These are phyloP conservation scores for Euplexia lucipara DNA, from an alignment of 2,888 invertebrate species.

Conservation along the genomic window DNA sequence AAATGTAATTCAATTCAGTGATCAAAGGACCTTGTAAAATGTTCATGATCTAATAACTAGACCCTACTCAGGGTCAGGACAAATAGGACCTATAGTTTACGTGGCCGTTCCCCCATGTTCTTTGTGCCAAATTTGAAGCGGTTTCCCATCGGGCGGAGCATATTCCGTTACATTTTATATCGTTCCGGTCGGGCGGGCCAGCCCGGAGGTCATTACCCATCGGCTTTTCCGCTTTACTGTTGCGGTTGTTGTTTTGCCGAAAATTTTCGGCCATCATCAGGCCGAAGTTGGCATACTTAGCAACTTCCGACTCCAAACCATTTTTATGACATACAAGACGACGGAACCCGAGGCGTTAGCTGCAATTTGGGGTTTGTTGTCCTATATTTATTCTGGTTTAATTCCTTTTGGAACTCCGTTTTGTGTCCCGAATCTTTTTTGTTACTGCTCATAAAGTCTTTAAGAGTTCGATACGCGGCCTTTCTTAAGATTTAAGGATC, in stretches of 20 bases:
- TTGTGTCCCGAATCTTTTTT: constrained; percentile 48
- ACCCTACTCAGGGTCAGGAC: constrained; percentile 30
- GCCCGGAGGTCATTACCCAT: constrained; percentile 70
- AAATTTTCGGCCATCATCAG: constrained; percentile 63
- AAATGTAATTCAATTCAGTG: constrained; percentile 39
- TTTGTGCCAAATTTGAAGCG: constrained; percentile 53
- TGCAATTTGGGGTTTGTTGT: constrained; percentile 51
- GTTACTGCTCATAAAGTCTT: constrained; percentile 56
- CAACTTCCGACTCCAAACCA: constrained; percentile 56
- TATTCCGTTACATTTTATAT: constrained; percentile 69
- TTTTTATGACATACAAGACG: constrained; percentile 58
- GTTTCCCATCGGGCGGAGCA: constrained; percentile 60
- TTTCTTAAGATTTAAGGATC: constrained; percentile 57
- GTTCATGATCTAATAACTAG: constrained; percentile 30
- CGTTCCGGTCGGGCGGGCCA: constrained; percentile 66
- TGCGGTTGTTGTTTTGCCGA: constrained; percentile 62
- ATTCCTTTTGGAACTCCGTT: constrained; percentile 47
- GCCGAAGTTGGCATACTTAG: constrained; percentile 58
- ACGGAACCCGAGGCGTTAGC: constrained; percentile 39
- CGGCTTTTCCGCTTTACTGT: constrained; percentile 66
- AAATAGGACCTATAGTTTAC: constrained; percentile 50
- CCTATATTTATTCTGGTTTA: constrained; percentile 56
- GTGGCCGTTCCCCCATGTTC: constrained; percentile 42
- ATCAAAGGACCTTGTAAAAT: constrained; percentile 33
- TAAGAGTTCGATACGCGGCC: constrained; percentile 44